Percentiles rank a stretch among this genome's conserved stretches.
These are phyloP conservation scores for Pollenia amentaria DNA, from an alignment of 2,888 invertebrate genomes.

Conservation along the genomic window DNA sequence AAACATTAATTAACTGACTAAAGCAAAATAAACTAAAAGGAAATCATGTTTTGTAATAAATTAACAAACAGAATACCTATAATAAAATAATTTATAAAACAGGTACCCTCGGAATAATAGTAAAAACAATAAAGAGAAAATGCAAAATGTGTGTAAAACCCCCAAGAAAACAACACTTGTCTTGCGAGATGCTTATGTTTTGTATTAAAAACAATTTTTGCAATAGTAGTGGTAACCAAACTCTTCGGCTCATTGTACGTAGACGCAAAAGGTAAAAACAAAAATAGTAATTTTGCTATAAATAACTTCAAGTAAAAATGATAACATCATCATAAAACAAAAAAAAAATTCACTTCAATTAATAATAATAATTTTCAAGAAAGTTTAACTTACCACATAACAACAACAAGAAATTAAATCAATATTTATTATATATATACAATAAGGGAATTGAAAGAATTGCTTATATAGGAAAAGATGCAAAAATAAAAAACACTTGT, in stretches of 20 bases:
- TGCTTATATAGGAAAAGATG: background rate
- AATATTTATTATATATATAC: conserved; percentile 26
- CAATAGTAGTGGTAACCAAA: conserved; percentile 3
- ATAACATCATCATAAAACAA: conserved; percentile 10
- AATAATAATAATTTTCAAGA: conserved; percentile 34
- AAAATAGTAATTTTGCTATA: conserved; percentile 57
- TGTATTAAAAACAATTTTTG: background rate
- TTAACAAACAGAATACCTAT: background rate
- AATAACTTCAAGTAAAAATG: conserved; percentile 30
- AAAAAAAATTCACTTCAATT: conserved; percentile 39
- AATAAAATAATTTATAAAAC: background rate
- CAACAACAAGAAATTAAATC: conserved; percentile 21
- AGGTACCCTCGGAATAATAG: background rate
- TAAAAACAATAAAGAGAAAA: conserved; percentile 4
- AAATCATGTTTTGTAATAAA: conserved; percentile 11
- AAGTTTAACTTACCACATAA: background rate
- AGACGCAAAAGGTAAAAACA: conserved; percentile 24
- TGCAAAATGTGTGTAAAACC: background rate
- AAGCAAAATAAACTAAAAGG: conserved; percentile 17
- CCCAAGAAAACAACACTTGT: conserved; percentile 32
- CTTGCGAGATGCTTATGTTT: conserved; percentile 55
- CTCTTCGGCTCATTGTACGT: background rate
- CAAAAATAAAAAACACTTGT: conserved; percentile 6
- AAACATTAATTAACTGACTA: background rate
- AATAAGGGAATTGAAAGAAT: background rate